Base-by-base conservation (phyloP, 2,797 vertebrate species). In the Catamblyrhynchus diadema region DNA sequence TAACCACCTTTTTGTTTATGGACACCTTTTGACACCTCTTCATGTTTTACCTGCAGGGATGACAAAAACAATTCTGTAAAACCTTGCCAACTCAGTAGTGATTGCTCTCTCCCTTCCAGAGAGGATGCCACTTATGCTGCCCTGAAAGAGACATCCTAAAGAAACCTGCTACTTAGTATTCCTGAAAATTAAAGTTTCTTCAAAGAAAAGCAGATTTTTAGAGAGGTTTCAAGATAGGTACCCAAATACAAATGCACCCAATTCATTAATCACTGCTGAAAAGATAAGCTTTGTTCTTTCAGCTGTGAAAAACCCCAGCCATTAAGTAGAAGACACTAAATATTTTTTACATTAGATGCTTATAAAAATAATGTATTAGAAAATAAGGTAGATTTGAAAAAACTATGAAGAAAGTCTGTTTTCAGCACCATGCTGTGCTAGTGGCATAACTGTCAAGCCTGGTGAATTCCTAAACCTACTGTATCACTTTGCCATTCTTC, bases 1-100 rank as follows among this genome's bases (percentile, higher is more conserved):
- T 74, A 42, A 57, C 10, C 30, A 10, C 24, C 14, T 71, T 90
- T 95, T 74, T 85, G 93, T 71, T 88, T 64, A 28, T 44, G 51
- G 32, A 97, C 50, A 18, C 95, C 94, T 93, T 97, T 98, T 27
- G 83, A 90, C 64, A 97, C 64, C 7, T 96, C 97, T 91, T 98
- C 96, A 7, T 84, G 79, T 42, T 97, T 95, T 81, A 97, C 88
- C 45, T 95, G 95, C 37, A 98, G 83, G 91, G 96, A 98, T 98
- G 93, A 64, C 20, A 57, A 91, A 62, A 94, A 11, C 28, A 12
- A 8, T 2, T 61, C 27, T 47, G 14, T 54, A 48, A 78, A 91
- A 83, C 28, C 30, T 54, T 33, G 6, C 7, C 8, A 89, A 25
- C 23, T 61, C 21, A 44, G 20, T 7, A 53, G 19, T 23, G 41